Conservation (phyloP, 2,797 vertebrate species). For the Nannoperca obscura region DNA sequence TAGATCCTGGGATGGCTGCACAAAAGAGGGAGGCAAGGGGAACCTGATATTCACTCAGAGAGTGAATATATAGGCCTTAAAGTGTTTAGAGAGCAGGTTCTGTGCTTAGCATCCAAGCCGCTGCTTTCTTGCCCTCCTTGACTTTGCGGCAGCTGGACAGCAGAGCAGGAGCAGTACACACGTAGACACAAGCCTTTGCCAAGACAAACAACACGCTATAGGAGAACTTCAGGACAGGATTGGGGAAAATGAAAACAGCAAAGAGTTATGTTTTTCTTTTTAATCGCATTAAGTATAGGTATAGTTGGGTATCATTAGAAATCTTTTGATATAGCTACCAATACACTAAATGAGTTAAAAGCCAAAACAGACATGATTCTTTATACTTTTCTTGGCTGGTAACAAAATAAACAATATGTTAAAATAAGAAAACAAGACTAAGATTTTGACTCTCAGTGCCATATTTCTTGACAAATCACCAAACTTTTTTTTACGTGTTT, state of each 20-base stretch:
- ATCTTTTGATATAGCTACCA: conserved; percentile 8
- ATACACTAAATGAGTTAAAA: conserved; percentile 10
- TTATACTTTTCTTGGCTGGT: conserved; percentile 6
- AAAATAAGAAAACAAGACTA: conserved; percentile 13
- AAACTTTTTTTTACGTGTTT: conserved; percentile 36
- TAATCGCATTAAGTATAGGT: conserved; percentile 19
- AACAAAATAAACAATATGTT: conserved; percentile 26
- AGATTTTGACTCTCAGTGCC: background rate
- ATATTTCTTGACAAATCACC: conserved; percentile 22
- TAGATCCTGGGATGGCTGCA: conserved; percentile 56
- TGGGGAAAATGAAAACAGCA: conserved; percentile 24
- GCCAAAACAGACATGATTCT: background rate
- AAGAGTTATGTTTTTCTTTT: conserved; percentile 32
- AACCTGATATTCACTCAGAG: conserved; percentile 75
- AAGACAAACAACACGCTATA: conserved; percentile 61
- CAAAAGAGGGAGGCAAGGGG: conserved; percentile 51
- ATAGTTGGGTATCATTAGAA: background rate
- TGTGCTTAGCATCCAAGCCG: conserved; percentile 64
- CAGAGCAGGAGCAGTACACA: conserved; percentile 58
- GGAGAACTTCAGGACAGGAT: conserved; percentile 40
- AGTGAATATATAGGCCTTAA: conserved; percentile 69
- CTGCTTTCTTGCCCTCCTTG: conserved; percentile 53
- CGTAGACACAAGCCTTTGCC: conserved; percentile 44
- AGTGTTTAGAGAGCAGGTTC: conserved; percentile 66
- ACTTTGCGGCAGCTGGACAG: conserved; percentile 68